A percentile compares a stretch with the other conserved stretches of the same genome.
Evolutionary conservation across 2,888 invertebrate genomes (phyloP).

Genomic region (Azorinus chamasolen): DNA sequence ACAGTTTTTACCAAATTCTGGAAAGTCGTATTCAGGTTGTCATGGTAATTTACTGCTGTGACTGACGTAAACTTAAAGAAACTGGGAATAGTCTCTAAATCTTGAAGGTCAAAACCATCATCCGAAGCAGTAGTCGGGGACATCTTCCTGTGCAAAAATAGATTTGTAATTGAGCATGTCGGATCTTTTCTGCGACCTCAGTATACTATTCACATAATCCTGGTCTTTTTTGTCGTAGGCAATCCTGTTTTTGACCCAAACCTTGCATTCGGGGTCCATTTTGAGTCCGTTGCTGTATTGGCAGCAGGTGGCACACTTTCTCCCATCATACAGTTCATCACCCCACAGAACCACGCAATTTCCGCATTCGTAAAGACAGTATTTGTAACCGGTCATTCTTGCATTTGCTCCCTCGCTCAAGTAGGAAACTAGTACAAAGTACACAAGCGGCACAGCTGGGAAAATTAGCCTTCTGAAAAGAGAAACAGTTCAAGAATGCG

Average conservation of each 20-base stretch:
- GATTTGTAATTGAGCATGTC: constrained; percentile 37
- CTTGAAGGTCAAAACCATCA: too few species aligned
- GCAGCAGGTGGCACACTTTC: constrained; percentile 71
- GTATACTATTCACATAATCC: constrained; percentile 37
- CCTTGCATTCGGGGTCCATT: constrained; percentile 67
- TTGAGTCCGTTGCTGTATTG: constrained; percentile 66
- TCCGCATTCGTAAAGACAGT: constrained; percentile 71
- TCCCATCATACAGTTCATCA: constrained; percentile 71
- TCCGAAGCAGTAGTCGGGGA: constrained; percentile 44
- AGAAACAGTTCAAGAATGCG: too few species aligned
- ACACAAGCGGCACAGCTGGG: too few species aligned
- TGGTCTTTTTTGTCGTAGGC: constrained; percentile 34
- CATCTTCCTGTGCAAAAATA: constrained; percentile 40
- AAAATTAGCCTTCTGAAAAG: too few species aligned
- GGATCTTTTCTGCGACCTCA: constrained; percentile 21
- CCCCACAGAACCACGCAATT: constrained; percentile 74
- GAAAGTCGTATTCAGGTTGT: too few species aligned
- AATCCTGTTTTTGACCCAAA: constrained; percentile 46
- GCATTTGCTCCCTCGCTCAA: not conserved
- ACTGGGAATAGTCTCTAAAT: too few species aligned
- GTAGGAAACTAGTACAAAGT: too few species aligned
- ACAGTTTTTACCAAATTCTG: too few species aligned
- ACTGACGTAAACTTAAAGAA: too few species aligned
- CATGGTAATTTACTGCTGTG: too few species aligned
- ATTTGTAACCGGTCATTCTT: constrained; percentile 51